phyloP scores from a whole-genome alignment of 2,113 vertebrate genomes.

The Datnioides undecimradiatus region DNA sequence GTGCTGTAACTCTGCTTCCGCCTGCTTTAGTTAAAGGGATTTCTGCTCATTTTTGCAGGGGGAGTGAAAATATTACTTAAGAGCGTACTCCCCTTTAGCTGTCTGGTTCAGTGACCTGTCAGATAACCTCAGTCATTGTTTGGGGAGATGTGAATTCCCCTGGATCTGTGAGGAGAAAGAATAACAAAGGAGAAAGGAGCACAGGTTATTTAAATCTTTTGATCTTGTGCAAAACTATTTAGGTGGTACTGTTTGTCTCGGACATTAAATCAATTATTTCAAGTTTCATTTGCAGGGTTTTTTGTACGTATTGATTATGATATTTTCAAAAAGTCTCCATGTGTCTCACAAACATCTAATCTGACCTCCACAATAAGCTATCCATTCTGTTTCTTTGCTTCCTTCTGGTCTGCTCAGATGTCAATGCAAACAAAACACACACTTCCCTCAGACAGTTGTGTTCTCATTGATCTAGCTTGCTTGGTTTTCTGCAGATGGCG shows the following conservation, averaged over 20 bases:
- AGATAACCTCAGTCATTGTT: constrained; percentile 23
- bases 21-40: not conserved
- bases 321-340: not conserved
- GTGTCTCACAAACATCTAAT: not conserved
- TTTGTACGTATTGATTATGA: not conserved
- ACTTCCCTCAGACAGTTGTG: not conserved
- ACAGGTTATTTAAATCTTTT: not conserved
- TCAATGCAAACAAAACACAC: constrained; percentile 27
- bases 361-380: not conserved
- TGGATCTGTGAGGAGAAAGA: not conserved
- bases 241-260: not conserved
- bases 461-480: constrained; percentile 27
- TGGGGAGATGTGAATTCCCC: constrained; percentile 1
- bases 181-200: not conserved
- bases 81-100: not conserved
- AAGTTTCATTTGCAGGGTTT: no score
- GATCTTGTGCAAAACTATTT: not conserved
- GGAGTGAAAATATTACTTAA: not conserved
- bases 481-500: constrained; percentile 35
- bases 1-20: not conserved
- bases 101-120: constrained; percentile 11
- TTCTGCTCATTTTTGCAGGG: constrained; percentile 10
- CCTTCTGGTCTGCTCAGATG: constrained; percentile 12
- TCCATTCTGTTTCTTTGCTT: not conserved
- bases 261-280: not conserved